phyloP scores from a whole-genome alignment of 2,797 vertebrate genomes.

The Phoebastria nigripes region DNA sequence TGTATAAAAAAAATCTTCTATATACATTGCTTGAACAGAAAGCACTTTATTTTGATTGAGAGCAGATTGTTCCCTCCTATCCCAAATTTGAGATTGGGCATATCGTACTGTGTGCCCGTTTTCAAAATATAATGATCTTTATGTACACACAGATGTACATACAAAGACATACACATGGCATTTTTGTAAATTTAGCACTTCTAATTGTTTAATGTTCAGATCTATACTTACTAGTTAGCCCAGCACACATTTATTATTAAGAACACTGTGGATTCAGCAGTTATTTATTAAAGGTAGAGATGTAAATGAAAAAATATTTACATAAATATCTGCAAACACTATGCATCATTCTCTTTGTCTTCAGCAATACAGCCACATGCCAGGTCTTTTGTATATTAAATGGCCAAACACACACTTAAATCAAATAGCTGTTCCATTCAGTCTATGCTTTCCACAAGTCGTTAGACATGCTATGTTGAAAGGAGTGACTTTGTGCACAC shows the following conservation, averaged over 20 bases:
- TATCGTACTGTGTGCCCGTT: not conserved
- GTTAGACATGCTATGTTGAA: constrained; percentile 34
- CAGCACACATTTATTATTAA: not conserved
- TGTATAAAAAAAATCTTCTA: not conserved
- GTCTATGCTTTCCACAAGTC: constrained; percentile 22
- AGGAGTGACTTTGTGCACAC: constrained; percentile 25
- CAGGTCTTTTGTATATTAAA: constrained; percentile 11
- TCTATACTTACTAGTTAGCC: not conserved
- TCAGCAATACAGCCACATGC: constrained; percentile 13
- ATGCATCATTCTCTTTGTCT: constrained; percentile 10
- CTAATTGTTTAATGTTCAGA: constrained; percentile 1
- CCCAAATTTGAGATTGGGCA: not conserved
- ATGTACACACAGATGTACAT: constrained; percentile 33
- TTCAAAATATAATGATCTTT: constrained; percentile 25
- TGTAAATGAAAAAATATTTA: constrained; percentile 45
- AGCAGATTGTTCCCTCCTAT: constrained; percentile 25
- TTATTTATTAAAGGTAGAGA: constrained; percentile 1
- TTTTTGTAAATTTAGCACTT: constrained; percentile 15
- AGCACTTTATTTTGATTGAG: constrained; percentile 46
- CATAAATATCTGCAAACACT: constrained; percentile 25
- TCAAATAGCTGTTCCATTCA: constrained; percentile 13
- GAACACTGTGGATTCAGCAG: not conserved
- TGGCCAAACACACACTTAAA: constrained; percentile 38
- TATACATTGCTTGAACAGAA: constrained; percentile 16
- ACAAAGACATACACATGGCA: not conserved